phyloP scores from a whole-genome alignment of 2,113 vertebrate genomes.

The Suncus etruscus region DNA sequence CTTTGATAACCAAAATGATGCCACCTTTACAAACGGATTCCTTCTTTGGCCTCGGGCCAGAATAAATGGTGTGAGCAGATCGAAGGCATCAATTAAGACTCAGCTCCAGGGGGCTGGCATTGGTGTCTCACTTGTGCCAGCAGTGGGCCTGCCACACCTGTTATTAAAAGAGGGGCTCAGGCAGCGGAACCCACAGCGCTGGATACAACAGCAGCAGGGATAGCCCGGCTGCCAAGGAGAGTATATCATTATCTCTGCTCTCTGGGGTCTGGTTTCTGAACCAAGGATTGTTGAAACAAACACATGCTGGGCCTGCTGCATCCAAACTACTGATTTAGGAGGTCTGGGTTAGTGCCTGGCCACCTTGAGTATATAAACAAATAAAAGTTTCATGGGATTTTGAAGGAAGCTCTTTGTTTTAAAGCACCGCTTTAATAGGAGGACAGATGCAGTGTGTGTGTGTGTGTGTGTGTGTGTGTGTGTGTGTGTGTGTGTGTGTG shows the following conservation, averaged over 20 bases:
- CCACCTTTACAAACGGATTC: not conserved
- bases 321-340: not conserved
- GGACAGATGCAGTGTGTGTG: not conserved
- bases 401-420: not conserved
- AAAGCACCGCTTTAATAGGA: not conserved
- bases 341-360: not conserved
- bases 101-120: not conserved
- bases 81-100: not conserved
- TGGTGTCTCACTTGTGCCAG: not conserved
- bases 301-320: not conserved
- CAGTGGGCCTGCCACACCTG: not conserved
- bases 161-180: not conserved
- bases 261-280: not conserved
- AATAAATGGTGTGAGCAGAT: not conserved
- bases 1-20: constrained; percentile 6
- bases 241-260: not conserved
- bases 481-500: too few relatives aligned
- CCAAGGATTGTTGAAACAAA: not conserved
- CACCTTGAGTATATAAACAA: not conserved
- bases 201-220: not conserved
- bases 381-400: not conserved
- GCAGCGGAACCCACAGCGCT: not conserved
- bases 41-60: not conserved
- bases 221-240: not conserved
- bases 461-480: not conserved